Percentiles rank a stretch among this genome's conserved stretches.
These are phyloP conservation scores for Ostrea denselamellosa DNA, from an alignment of 1,140 invertebrate genomes.

Conservation along the genomic window DNA sequence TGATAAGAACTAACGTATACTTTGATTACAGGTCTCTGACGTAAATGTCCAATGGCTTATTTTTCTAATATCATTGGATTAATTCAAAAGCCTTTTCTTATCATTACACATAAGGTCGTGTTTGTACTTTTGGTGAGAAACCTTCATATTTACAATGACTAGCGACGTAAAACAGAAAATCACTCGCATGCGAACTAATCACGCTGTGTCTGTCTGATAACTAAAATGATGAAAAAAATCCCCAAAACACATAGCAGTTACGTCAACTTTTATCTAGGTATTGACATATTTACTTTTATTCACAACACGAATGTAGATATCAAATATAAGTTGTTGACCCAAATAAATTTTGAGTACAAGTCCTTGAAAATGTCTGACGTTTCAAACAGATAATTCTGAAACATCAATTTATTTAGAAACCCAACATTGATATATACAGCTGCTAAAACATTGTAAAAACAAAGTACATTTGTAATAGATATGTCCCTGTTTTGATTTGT, in stretches of 20 bases:
- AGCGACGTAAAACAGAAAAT: background rate
- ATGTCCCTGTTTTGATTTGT: too few species aligned
- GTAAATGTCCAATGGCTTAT: too few species aligned
- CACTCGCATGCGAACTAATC: background rate
- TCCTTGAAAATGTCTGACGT: too few species aligned
- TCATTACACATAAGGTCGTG: background rate
- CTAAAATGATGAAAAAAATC: background rate
- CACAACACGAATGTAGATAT: background rate
- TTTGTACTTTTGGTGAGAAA: background rate
- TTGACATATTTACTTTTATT: constrained; percentile 8
- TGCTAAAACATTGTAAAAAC: background rate
- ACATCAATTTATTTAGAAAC: background rate
- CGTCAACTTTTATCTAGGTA: background rate
- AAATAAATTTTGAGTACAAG: background rate
- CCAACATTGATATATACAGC: background rate
- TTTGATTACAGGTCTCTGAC: too few species aligned
- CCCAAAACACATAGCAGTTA: background rate
- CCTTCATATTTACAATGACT: background rate
- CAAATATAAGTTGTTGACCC: constrained; percentile 3
- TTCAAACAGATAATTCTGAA: background rate
- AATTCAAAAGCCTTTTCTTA: too few species aligned
- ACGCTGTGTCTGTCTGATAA: background rate
- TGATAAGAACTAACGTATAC: too few species aligned
- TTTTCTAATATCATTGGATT: too few species aligned
- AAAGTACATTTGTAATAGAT: background rate